Evolutionary conservation across 1,140 invertebrate genomes (phyloP), one percentile per base, ranked within the genome.

Genomic region (Trachelipus rathkii): DNA sequence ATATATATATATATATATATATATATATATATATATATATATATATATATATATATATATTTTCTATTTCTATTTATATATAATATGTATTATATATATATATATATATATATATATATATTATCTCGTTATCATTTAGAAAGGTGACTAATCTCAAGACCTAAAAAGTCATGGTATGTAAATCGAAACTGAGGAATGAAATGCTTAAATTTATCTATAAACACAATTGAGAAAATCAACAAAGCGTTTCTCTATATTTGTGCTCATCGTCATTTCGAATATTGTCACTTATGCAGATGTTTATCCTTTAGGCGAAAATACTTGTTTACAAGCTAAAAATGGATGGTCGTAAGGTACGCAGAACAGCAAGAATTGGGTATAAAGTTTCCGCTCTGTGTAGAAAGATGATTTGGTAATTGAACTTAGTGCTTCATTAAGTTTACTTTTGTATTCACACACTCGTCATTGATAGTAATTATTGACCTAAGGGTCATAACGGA

Each of bases 191-290:
- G 1, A 15, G 11, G 50, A 60, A 60, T 60, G 11, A 19, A n/a
- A 60, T 60, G 50, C 50, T 60, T 60, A 60, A 33, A 60, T 60
- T 60, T 60, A 60, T 60, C 50, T 60, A n/a, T n/a, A 60, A 60
- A 60, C 50, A 60, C 50, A 60, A 60, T 60, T 60, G 50, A 60
- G 19, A 60, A 19, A 60, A 60, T 60, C 50, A 60, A 60, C 50
- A 60, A 60, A 60, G 11, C 50, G 33, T 60, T 60, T 60, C 50
- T 60, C 19, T 60, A 60, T 19, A 60, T 60, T 60, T 60, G 11
- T 13, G 50, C 11, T 60, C 50, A 15, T 60, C n/a, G n/a, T 60
- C 50, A 60, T 60, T 60, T 60, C 50, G 50, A 60, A 60, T 60
- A 60, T 60, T 60, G 50, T 60, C 50, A 60, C 50, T 60, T 60